Base-by-base conservation (phyloP, 2,888 invertebrate genomes). In the Agonopterix heracliana region DNA sequence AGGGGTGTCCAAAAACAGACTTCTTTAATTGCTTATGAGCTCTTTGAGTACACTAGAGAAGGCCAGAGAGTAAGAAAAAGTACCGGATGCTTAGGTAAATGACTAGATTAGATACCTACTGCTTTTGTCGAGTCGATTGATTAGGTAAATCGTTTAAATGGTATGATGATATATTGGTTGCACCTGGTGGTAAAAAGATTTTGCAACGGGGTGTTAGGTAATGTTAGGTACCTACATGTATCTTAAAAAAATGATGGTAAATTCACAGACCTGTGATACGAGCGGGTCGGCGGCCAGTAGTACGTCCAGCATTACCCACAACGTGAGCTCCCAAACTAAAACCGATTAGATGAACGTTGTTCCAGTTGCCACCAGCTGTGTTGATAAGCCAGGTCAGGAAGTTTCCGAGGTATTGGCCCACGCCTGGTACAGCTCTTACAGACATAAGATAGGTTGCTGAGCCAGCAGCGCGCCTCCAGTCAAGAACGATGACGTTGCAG, bases 401-500 rank as follows among this genome's bases (percentile, higher is more conserved):
- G 49, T 74, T 64, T 3, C 87, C 89, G 1, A 86, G 65, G 49
- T 59, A 66, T 45, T 70, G 64, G 0, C 87, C 87, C 1, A 84
- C 73, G 11, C 58, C 53, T 1, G 83, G 75, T 0, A 85, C 76
- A 13, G 77, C 77, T 17, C 51, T 41, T n/a, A 76, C 71, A 44
- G 86, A 76, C 34, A 66, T 61, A 34, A 60, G 41, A 56, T 86
- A 84, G 3, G 53, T 47, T 0, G 62, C 38, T 38, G 38, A 51
- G 49, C 59, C 64, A 8, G 81, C 79, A 0, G 72, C 57, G 5
- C 49, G 46, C 0, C 70, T 61, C 87, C 87, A 88, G 57, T 88
- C 88, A 0, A 88, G 70, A 2, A 85, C 77, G 10, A 87, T 80
- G 1, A 87, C 79, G 48, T 87, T 87, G 9, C 58, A 60, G 45